Evolutionary conservation across 2,113 vertebrate genomes (phyloP).

Genomic region (Piaya cayana): DNA sequence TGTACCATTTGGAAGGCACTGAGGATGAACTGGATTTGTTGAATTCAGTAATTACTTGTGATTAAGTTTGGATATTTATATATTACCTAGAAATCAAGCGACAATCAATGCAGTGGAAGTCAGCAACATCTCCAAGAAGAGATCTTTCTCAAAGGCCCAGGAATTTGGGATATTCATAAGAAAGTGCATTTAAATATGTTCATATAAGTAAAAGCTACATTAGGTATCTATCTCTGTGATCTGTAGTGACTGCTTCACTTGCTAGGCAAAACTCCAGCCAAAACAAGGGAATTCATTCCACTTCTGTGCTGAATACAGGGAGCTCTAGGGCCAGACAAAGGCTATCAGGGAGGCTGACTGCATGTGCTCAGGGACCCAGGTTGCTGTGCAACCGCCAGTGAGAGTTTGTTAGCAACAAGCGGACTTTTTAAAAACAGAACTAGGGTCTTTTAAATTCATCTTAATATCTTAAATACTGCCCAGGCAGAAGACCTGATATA

Average conservation of each 20-base stretch:
- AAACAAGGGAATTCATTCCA: conserved; percentile 40
- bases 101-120: too few species aligned
- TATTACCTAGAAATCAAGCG: too few species aligned
- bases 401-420: conserved; percentile 55
- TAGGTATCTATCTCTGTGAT: background rate
- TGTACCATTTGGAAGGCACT: too few species aligned
- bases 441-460: conserved; percentile 52
- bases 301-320: conserved; percentile 44
- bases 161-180: conserved; percentile 36
- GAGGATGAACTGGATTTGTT: too few species aligned
- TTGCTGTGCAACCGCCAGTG: background rate
- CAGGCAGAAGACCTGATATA: conserved; percentile 28
- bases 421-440: conserved; percentile 58
- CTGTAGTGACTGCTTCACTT: background rate
- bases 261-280: conserved; percentile 4
- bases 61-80: too few species aligned
- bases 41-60: too few species aligned
- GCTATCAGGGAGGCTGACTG: conserved; percentile 27
- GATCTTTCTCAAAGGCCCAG: conserved; percentile 9
- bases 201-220: conserved; percentile 1
- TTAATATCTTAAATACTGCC: conserved; percentile 46
- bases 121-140: background rate
- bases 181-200: conserved; percentile 45
- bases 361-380: background rate
- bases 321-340: conserved; percentile 53